Evolutionary conservation across 2,888 invertebrate species (phyloP), one percentile per base, ranked within the genome.

Genomic region (Steinernema scapterisci): DNA sequence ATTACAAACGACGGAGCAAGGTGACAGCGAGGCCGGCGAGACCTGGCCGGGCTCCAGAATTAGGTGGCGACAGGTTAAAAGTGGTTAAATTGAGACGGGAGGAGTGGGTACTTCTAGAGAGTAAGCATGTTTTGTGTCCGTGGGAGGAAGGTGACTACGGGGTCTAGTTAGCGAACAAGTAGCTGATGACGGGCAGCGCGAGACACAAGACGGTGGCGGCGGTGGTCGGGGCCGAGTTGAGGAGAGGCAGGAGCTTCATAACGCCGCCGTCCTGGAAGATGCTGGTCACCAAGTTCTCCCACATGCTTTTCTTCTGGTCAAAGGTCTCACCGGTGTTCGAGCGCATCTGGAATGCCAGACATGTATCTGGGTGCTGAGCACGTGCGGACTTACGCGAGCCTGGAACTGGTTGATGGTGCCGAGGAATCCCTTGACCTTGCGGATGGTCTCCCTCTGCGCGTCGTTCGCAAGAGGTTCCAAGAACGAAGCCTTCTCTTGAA

Each of bases 211-310:
- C 63, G 38, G 63, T 16, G 31, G 31, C 63, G 16, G 63, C 63
- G 31, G 31, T n/a, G 63, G 63, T 63, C 3, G 27, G 63, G 27
- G 63, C 63, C n/a, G 71, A 71, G 71, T 71, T 71, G 71, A 71
- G 45, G 44, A 71, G 71, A 21, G 71, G 45, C 44, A 71, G 45
- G n/a, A 71, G 71, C 9, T 46, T 71, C n/a, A 71, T 48, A 27
- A 82, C 75, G 0, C 79, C 80, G 43, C 75, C 76, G 71, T 80
- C 79, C 44, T 83, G 80, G 78, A 83, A 83, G 52, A 83, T 80
- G 44, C 78, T 76, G 31, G 75, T 77, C 63, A 82, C 80, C 79
- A 82, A 78, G 43, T 73, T 25, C 70, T 79, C 72, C 83, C 83
- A 83, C 74, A 77, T 80, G 71, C 46, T 56, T 76, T 82, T 82